Percentiles rank a stretch among this genome's conserved stretches.
These are phyloP conservation scores for Setipinna tenuifilis DNA, from an alignment of 2,797 vertebrate genomes.

Conservation along the genomic window DNA sequence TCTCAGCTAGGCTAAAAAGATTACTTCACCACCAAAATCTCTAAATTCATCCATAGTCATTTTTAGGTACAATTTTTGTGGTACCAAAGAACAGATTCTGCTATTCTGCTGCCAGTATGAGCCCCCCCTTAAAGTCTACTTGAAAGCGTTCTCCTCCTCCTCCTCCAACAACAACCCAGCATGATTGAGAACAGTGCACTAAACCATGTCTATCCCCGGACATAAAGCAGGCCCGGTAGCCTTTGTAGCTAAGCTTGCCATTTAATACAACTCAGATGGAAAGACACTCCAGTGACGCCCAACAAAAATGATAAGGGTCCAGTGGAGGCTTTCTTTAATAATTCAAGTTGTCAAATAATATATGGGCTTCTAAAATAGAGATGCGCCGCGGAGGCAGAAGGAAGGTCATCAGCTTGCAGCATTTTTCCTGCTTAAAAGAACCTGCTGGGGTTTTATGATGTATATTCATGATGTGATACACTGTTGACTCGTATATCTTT, in stretches of 20 bases:
- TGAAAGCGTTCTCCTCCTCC: neutral
- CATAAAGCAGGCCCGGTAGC: neutral
- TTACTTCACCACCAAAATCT: no score
- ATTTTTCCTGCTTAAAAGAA: neutral
- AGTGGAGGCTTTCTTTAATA: neutral
- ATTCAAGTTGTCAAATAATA: neutral
- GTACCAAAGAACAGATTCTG: no score
- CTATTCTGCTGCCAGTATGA: no score
- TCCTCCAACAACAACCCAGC: neutral
- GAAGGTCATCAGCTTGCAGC: conserved; percentile 1
- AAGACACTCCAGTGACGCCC: neutral
- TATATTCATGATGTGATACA: conserved; percentile 11
- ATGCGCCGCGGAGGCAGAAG: neutral
- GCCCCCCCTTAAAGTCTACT: no score
- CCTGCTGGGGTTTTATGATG: conserved; percentile 4
- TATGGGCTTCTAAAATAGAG: neutral
- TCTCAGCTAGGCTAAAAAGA: no score
- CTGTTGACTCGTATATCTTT: neutral
- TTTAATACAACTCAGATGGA: neutral
- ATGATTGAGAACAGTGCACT: neutral
- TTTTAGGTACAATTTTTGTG: no score
- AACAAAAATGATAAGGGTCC: neutral
- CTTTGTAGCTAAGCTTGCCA: conserved; percentile 17
- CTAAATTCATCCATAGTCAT: no score
- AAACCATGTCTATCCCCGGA: neutral